phyloP scores from a whole-genome alignment of 1,140 invertebrate genomes.

The Cydia splendana region DNA sequence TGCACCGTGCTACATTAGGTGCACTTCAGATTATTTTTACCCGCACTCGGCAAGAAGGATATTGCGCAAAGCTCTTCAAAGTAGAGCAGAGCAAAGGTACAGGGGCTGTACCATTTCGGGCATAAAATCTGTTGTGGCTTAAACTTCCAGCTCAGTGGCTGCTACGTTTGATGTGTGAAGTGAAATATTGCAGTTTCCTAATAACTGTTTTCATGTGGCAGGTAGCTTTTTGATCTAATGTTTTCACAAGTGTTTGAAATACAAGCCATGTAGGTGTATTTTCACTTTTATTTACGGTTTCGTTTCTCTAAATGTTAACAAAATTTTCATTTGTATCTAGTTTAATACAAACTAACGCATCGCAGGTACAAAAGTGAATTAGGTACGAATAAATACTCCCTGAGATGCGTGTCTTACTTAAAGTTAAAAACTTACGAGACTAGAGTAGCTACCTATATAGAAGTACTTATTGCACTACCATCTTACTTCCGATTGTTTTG shows the following conservation, averaged over 20 bases:
- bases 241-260: constrained; percentile 6
- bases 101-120: constrained; percentile 40
- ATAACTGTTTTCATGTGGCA: constrained; percentile 41
- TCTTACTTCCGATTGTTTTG: not conserved
- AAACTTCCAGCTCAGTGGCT: constrained; percentile 63
- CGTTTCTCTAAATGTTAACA: not conserved
- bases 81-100: constrained; percentile 34
- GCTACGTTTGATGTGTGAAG: constrained; percentile 63
- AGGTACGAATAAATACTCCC: too few species aligned
- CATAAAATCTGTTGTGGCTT: constrained; percentile 41
- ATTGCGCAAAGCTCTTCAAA: constrained; percentile 40
- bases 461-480: too few species aligned
- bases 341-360: too few species aligned
- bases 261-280: constrained; percentile 2
- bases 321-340: not conserved
- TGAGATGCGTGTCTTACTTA: too few species aligned
- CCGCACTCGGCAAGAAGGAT: constrained; percentile 30
- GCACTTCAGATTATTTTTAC: constrained; percentile 34
- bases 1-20: constrained; percentile 35
- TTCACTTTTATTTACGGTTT: not conserved
- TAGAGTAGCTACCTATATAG: too few species aligned
- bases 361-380: too few species aligned
- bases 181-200: constrained; percentile 63
- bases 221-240: constrained; percentile 38
- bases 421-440: too few species aligned